Conservation (phyloP, 1,140 invertebrate genomes). For the Trichogramma pretiosum region DNA sequence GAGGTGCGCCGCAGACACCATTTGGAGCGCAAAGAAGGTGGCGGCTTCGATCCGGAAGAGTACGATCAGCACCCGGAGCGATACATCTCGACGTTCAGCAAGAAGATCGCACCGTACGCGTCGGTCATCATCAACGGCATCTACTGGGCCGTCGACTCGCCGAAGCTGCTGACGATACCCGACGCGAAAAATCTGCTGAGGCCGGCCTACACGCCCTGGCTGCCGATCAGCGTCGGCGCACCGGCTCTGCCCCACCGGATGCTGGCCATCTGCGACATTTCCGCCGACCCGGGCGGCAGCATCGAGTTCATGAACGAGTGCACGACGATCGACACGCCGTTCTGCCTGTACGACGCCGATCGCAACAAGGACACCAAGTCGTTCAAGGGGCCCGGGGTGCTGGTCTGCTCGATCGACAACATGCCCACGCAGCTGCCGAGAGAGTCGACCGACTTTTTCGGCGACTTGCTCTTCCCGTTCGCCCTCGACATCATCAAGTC, state of each 20-base stretch:
- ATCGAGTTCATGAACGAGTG: slow-evolving; percentile 99
- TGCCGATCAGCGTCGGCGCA: slow-evolving; percentile 76
- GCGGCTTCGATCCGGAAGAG: slow-evolving; percentile 82
- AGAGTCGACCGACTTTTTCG: slow-evolving; percentile 97
- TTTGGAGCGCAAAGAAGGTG: slow-evolving; percentile 82
- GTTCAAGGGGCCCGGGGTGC: slow-evolving; percentile 91
- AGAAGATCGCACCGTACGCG: slow-evolving; percentile 95
- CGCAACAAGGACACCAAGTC: slow-evolving; percentile 93
- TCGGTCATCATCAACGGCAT: slow-evolving; percentile 97
- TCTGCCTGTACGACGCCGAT: slow-evolving; percentile 97
- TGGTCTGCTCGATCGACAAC: slow-evolving; percentile 98
- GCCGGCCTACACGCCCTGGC: slow-evolving; percentile 83
- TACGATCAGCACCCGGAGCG: slow-evolving; percentile 87
- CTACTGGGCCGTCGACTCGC: slow-evolving; percentile 95
- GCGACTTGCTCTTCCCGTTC: slow-evolving; percentile 83
- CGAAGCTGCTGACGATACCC: slow-evolving; percentile 91
- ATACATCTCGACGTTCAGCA: slow-evolving; percentile 94
- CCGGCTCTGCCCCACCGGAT: slow-evolving; percentile 83
- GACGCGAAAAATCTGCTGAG: slow-evolving; percentile 91
- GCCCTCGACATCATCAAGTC: slow-evolving; percentile 84
- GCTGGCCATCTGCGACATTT: slow-evolving; percentile 94
- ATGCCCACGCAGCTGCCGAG: slow-evolving; percentile 99
- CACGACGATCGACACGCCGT: slow-evolving; percentile 98
- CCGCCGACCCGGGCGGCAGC: slow-evolving; percentile 95
- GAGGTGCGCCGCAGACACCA: slow-evolving; percentile 90